These are phyloP conservation scores for Bos javanicus DNA, from an alignment of 2,113 vertebrate genomes.

Conservation along the genomic window DNA sequence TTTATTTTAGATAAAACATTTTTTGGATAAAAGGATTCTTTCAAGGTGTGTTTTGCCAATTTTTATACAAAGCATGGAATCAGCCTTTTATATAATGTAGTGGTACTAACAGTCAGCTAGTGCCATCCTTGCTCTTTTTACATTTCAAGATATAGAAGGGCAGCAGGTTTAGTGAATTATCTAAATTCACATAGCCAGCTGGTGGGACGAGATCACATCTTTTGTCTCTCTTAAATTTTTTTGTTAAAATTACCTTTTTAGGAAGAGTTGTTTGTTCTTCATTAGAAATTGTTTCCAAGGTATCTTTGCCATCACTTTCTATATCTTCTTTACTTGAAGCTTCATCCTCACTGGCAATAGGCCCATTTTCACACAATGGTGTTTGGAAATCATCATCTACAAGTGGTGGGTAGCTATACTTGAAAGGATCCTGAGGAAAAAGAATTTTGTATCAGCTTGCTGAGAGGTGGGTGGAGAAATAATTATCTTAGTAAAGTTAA, in stretches of 20 bases:
- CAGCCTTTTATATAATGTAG: not conserved
- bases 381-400: slow-evolving; percentile 98
- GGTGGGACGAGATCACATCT: not conserved
- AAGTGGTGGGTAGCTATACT: slow-evolving; percentile 97
- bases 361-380: slow-evolving; percentile 94
- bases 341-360: slow-evolving; percentile 92
- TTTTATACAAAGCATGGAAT: not conserved
- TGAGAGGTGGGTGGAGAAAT: not conserved
- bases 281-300: slow-evolving; percentile 84
- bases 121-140: not conserved
- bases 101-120: not conserved
- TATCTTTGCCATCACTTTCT: slow-evolving; percentile 88
- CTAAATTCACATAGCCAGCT: not conserved
- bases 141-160: not conserved
- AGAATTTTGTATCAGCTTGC: not conserved
- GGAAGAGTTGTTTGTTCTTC: slow-evolving; percentile 84
- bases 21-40: not conserved
- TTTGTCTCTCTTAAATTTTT: slow-evolving; percentile 1
- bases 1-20: slow-evolving; percentile 12
- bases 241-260: slow-evolving; percentile 78
- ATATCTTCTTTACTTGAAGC: slow-evolving; percentile 90
- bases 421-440: slow-evolving; percentile 91
- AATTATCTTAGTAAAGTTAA: not conserved
- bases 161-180: not conserved
- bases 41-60: not conserved